These are phyloP conservation scores for Rhagoletis zephyria DNA, from an alignment of 1,140 invertebrate species.

Conservation along the genomic window DNA sequence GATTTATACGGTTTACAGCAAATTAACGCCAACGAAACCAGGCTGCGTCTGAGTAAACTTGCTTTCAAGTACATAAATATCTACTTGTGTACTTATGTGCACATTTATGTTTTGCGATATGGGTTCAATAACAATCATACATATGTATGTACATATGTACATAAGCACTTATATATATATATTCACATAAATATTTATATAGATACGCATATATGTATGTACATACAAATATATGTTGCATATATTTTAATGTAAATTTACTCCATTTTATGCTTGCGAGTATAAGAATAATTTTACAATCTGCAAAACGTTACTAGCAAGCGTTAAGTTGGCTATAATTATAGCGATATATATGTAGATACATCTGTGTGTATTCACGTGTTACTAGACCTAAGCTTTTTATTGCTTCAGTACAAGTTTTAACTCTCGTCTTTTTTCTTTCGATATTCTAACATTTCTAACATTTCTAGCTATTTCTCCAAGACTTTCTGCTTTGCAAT, in stretches of 20 bases:
- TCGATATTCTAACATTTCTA: not conserved
- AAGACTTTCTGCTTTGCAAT: not conserved
- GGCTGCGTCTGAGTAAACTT: not conserved
- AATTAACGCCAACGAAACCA: constrained; percentile 3
- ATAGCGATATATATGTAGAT: no score
- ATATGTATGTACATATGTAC: not conserved
- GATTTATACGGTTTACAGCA: not conserved
- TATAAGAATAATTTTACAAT: no score
- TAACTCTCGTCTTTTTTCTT: not conserved
- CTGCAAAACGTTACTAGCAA: no score
- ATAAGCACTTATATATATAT: not conserved
- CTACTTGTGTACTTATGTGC: not conserved
- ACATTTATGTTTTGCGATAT: not conserved
- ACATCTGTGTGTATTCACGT: no score
- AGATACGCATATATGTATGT: no score
- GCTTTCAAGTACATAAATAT: not conserved
- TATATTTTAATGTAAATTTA: no score
- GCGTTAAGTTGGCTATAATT: no score
- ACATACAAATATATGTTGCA: no score
- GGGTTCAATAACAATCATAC: not conserved
- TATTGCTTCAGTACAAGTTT: no score
- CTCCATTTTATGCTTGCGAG: no score
- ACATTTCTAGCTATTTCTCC: not conserved
- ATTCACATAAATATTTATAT: no score
- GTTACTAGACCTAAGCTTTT: no score